phyloP scores from a whole-genome alignment of 1,140 invertebrate species.

The Drosophila carrolli region DNA sequence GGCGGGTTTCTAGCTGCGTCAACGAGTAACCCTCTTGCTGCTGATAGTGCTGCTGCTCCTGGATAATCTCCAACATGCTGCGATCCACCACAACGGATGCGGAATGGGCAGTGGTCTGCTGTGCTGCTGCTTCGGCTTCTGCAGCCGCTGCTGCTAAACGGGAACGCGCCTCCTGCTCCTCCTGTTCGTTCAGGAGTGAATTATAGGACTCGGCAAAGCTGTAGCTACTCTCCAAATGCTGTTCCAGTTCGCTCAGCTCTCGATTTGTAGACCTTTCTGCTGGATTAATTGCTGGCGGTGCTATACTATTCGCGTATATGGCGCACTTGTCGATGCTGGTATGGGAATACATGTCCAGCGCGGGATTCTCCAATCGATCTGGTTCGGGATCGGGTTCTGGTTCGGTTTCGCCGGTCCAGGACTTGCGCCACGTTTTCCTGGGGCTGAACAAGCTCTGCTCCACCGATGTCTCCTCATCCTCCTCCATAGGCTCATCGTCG shows the following conservation, averaged over 20 bases:
- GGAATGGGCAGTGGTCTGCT: slow-evolving; percentile 10
- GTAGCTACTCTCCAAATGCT: slow-evolving; percentile 58
- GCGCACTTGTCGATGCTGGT: slow-evolving; percentile 31
- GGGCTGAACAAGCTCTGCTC: slow-evolving; percentile 30
- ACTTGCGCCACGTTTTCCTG: slow-evolving; percentile 57
- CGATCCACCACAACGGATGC: slow-evolving; percentile 32
- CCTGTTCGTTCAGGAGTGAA: slow-evolving; percentile 64
- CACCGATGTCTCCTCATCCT: slow-evolving; percentile 32
- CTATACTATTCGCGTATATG: slow-evolving; percentile 24
- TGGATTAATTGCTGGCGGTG: neutral
- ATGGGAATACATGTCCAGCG: slow-evolving; percentile 17
- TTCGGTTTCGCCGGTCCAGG: slow-evolving; percentile 20
- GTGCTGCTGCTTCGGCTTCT: slow-evolving; percentile 16
- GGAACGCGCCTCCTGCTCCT: slow-evolving; percentile 27
- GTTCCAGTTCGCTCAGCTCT: slow-evolving; percentile 15
- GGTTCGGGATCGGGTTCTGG: slow-evolving; percentile 27
- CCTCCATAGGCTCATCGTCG: slow-evolving; percentile 34
- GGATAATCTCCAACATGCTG: slow-evolving; percentile 68
- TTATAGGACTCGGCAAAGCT: slow-evolving; percentile 83
- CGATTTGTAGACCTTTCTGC: slow-evolving; percentile 1
- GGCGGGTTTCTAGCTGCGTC: slow-evolving; percentile 76
- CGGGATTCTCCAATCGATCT: slow-evolving; percentile 1
- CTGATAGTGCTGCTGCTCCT: slow-evolving; percentile 80
- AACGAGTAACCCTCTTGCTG: slow-evolving; percentile 80
- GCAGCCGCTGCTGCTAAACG: slow-evolving; percentile 18